Base-by-base conservation (phyloP, 2,888 invertebrate species). In the Mamestra brassicae region DNA sequence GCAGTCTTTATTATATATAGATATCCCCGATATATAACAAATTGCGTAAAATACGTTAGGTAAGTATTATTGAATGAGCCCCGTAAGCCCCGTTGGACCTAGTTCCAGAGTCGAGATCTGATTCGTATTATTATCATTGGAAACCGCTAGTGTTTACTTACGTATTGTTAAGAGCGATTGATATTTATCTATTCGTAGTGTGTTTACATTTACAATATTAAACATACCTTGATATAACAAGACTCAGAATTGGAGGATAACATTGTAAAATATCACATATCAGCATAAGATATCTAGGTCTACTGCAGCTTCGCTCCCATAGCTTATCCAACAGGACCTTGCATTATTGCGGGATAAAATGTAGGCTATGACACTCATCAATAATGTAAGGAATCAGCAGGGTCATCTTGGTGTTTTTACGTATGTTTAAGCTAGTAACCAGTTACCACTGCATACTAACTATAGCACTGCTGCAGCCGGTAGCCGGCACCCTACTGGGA, bases 1-100 rank as follows among this genome's bases (percentile, higher is more conserved):
- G 85, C 62, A 72, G 71, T 66, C 50, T 78, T 74, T 81, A 85
- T 77, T 81, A 85, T 81, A 85, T 81, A 85, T 81, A 85, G 82
- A 78, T 85, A 83, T 85, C 55, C 66, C 73, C 66, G 57, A 67
- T 85, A 70, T 85, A 77, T 81, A 83, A 73, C 85, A 52, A 81
- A 84, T 77, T 73, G 60, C 62, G 68, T 77, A 64, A 68, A 84
- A 63, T 66, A 66, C 45, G 52, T 63, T 8, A 38, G 8, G 50
- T 63, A 42, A 5, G 26, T 57, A 63, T 57, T 66, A 74, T 55
- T 70, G 62, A 57, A 82, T 80, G 42, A 58, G 82, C 52, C 26
- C 26, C 26, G 26, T 26, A 26, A 26, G 26, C 26, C 26, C 47
- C 52, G 61, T 54, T 63, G 66, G n/a, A 42, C 68, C 38, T 62